These are phyloP conservation scores for Nibea albiflora DNA, from an alignment of 2,113 vertebrate species.

Conservation along the genomic window DNA sequence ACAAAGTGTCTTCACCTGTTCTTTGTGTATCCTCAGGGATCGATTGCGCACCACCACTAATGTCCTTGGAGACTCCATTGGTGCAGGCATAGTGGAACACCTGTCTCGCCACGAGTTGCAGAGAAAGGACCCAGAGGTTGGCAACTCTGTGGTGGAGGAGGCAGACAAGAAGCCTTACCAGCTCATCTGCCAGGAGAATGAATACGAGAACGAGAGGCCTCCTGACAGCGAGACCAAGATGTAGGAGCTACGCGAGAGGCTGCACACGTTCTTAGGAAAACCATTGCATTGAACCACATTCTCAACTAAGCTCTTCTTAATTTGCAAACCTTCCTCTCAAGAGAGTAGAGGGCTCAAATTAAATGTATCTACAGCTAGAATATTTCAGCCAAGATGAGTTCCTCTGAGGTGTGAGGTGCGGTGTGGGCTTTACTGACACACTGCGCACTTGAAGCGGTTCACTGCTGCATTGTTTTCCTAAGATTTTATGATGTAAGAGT, in stretches of 20 bases:
- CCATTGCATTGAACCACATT: constrained; percentile 24
- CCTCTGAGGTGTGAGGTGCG: constrained; percentile 21
- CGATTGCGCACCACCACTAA: constrained; percentile 95
- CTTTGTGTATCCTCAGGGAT: constrained; percentile 83
- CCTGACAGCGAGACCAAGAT: constrained; percentile 93
- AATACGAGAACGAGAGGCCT: constrained; percentile 86
- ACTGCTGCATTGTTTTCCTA: constrained; percentile 27
- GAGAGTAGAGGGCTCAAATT: constrained; percentile 12
- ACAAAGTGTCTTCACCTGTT: constrained; percentile 10
- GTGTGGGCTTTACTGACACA: constrained; percentile 5
- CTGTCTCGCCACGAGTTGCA: constrained; percentile 92
- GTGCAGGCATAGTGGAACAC: constrained; percentile 95
- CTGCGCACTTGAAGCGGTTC: constrained; percentile 35
- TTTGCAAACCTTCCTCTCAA: constrained; percentile 18
- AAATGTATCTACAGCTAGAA: constrained; percentile 52
- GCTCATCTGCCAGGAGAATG: constrained; percentile 89
- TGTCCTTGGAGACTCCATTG: constrained; percentile 95
- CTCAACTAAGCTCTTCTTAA: constrained; percentile 19
- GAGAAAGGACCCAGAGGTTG: constrained; percentile 87
- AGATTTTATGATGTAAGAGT: constrained; percentile 19
- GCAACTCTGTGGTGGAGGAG: constrained; percentile 94
- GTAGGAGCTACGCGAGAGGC: constrained; percentile 76
- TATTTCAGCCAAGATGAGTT: constrained; percentile 52
- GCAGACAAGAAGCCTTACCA: constrained; percentile 93
- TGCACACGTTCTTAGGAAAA: constrained; percentile 11